Evolutionary conservation across 2,113 vertebrate genomes (phyloP).

Genomic region (Poicephalus gulielmi): DNA sequence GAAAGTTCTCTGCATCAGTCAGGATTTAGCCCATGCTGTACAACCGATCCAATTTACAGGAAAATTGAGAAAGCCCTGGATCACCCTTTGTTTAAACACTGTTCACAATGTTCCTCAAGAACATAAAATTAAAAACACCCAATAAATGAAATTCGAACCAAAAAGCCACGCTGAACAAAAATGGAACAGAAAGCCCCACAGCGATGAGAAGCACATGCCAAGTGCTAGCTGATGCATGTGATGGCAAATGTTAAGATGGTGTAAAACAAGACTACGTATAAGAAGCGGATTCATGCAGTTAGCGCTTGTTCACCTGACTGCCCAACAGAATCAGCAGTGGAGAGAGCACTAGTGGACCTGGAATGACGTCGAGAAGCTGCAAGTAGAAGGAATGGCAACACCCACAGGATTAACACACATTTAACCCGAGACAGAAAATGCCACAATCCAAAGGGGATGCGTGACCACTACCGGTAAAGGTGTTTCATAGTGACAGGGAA

Average conservation of each 20-base stretch:
- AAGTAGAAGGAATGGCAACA: constrained; percentile 89
- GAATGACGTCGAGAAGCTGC: constrained; percentile 99
- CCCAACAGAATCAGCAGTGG: constrained; percentile 94
- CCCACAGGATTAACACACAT: constrained; percentile 86
- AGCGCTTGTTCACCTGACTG: constrained; percentile 98
- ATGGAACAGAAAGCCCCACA: constrained; percentile 36
- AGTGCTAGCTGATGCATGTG: constrained; percentile 63
- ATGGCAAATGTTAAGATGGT: constrained; percentile 69
- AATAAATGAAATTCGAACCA: constrained; percentile 67
- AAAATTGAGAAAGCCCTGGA: constrained; percentile 43
- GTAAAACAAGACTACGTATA: constrained; percentile 63
- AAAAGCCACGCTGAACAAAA: constrained; percentile 63
- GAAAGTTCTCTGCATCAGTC: neutral
- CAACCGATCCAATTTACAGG: neutral
- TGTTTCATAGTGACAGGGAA: constrained; percentile 52
- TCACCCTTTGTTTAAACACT: constrained; percentile 59
- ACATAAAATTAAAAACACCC: constrained; percentile 69
- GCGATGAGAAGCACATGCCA: constrained; percentile 69
- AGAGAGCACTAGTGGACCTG: constrained; percentile 99
- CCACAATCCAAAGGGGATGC: constrained; percentile 71
- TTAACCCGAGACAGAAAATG: constrained; percentile 71
- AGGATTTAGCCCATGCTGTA: neutral
- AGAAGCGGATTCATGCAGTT: constrained; percentile 86
- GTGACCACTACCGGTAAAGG: constrained; percentile 52
- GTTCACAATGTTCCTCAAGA: constrained; percentile 45